Percentiles rank a stretch among this genome's conserved stretches.
phyloP scores from a whole-genome alignment of 2,113 vertebrate species.

The Jaculus jaculus region DNA sequence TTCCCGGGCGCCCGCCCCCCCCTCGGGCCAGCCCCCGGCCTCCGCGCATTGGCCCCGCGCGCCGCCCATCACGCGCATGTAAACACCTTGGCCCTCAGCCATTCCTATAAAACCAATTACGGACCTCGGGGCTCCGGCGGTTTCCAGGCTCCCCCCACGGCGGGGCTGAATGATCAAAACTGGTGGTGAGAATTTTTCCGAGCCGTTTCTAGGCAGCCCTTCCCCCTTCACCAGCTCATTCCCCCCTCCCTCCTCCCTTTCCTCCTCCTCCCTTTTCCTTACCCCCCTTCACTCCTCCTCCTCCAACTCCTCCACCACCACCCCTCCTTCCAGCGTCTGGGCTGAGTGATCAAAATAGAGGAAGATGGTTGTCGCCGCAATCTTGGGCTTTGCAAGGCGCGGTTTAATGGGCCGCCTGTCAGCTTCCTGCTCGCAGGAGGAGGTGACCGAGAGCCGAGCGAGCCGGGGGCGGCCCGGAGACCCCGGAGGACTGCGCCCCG shows the following conservation, averaged over 20 bases:
- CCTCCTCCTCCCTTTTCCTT: not conserved
- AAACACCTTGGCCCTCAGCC: slow-evolving; percentile 90
- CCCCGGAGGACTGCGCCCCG: not conserved
- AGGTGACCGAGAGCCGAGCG: slow-evolving; percentile 64
- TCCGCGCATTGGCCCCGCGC: slow-evolving; percentile 83
- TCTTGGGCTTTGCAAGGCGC: slow-evolving; percentile 74
- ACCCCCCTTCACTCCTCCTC: not conserved
- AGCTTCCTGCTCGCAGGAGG: slow-evolving; percentile 74
- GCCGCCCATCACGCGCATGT: slow-evolving; percentile 87
- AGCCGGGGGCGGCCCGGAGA: slow-evolving; percentile 39
- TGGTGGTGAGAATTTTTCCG: slow-evolving; percentile 86
- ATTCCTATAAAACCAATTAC: slow-evolving; percentile 95
- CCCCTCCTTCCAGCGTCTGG: slow-evolving; percentile 66
- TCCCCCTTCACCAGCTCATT: slow-evolving; percentile 27
- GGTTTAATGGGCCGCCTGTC: slow-evolving; percentile 76
- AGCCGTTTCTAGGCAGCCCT: slow-evolving; percentile 88
- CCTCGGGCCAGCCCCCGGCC: slow-evolving; percentile 69
- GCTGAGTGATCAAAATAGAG: slow-evolving; percentile 82
- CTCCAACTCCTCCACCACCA: not conserved
- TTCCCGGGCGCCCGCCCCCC: slow-evolving; percentile 87
- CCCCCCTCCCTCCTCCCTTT: not conserved
- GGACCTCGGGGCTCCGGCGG: slow-evolving; percentile 87
- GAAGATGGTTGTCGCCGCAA: slow-evolving; percentile 80
- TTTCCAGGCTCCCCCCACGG: slow-evolving; percentile 92
- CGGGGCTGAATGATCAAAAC: slow-evolving; percentile 89